Evolutionary conservation across 1,140 invertebrate species (phyloP).

Genomic region (Drosophila eugracilis): DNA sequence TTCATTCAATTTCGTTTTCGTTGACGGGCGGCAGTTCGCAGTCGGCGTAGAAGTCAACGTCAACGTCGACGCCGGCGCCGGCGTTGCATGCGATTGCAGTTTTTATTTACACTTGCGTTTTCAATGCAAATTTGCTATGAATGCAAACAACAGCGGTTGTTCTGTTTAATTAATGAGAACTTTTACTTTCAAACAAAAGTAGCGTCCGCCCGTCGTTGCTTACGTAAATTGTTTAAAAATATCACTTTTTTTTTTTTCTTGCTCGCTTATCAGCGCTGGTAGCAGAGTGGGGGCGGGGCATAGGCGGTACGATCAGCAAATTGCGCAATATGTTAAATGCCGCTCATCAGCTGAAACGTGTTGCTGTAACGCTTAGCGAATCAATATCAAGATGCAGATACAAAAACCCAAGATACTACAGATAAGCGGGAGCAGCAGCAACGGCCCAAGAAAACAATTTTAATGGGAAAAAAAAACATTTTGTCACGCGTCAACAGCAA

Average conservation of each 20-base stretch:
- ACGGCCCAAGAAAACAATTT: neutral
- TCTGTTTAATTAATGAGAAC: slow-evolving; percentile 75
- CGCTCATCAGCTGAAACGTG: slow-evolving; percentile 30
- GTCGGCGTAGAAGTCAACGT: slow-evolving; percentile 10
- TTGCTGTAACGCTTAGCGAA: slow-evolving; percentile 45
- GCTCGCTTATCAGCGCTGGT: slow-evolving; percentile 59
- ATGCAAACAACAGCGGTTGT: slow-evolving; percentile 54
- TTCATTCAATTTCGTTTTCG: slow-evolving; percentile 46
- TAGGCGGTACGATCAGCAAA: slow-evolving; percentile 52
- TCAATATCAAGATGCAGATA: slow-evolving; percentile 69
- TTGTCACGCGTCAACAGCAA: slow-evolving; percentile 70
- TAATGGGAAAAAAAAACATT: slow-evolving; percentile 38
- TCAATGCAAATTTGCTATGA: slow-evolving; percentile 71
- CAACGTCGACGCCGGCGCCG: slow-evolving; percentile 6
- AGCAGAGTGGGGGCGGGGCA: neutral
- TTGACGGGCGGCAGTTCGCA: slow-evolving; percentile 43
- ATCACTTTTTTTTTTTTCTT: too few relatives aligned
- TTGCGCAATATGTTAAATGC: slow-evolving; percentile 79
- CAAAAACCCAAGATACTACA: slow-evolving; percentile 28
- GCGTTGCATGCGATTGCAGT: slow-evolving; percentile 56
- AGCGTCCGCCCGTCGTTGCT: slow-evolving; percentile 41
- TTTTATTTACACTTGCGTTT: slow-evolving; percentile 78
- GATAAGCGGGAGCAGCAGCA: slow-evolving; percentile 29
- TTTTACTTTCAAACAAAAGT: slow-evolving; percentile 69
- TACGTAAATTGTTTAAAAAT: slow-evolving; percentile 76